These are phyloP conservation scores for Cochlearius cochlearius DNA, from an alignment of 2,113 vertebrate genomes.

Conservation along the genomic window DNA sequence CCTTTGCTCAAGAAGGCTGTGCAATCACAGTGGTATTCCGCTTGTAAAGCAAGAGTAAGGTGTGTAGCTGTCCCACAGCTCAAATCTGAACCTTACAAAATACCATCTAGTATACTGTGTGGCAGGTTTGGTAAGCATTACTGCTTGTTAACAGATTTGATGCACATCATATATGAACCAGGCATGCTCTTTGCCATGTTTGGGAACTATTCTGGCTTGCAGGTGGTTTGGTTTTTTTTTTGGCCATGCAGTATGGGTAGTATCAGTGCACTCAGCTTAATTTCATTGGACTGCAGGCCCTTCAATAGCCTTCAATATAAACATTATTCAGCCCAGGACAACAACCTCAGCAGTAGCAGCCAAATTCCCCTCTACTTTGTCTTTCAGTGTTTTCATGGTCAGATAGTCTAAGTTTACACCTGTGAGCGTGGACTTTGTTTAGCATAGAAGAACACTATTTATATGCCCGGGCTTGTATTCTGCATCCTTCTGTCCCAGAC, in stretches of 20 bases:
- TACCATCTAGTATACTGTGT: accelerated
- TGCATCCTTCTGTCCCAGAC: accelerated
- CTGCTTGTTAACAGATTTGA: neutral
- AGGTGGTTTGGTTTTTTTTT: neutral
- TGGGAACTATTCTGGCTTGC: neutral
- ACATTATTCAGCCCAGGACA: neutral
- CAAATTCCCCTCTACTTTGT: neutral
- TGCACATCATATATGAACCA: accelerated
- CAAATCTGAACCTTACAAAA: neutral
- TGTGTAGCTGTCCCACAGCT: neutral
- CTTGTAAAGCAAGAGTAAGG: neutral
- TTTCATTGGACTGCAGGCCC: neutral
- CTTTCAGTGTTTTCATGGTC: neutral
- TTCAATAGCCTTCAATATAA: neutral
- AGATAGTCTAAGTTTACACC: neutral
- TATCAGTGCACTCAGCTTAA: neutral
- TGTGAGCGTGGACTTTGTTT: neutral
- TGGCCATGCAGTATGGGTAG: neutral
- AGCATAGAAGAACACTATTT: neutral
- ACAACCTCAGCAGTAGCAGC: neutral
- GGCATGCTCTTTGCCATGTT: neutral
- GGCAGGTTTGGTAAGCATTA: neutral
- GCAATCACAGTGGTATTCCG: neutral
- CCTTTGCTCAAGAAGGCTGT: neutral
- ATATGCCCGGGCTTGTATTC: neutral